phyloP scores from a whole-genome alignment of 2,888 invertebrate genomes.

The Dasysyrphus albostriatus region DNA sequence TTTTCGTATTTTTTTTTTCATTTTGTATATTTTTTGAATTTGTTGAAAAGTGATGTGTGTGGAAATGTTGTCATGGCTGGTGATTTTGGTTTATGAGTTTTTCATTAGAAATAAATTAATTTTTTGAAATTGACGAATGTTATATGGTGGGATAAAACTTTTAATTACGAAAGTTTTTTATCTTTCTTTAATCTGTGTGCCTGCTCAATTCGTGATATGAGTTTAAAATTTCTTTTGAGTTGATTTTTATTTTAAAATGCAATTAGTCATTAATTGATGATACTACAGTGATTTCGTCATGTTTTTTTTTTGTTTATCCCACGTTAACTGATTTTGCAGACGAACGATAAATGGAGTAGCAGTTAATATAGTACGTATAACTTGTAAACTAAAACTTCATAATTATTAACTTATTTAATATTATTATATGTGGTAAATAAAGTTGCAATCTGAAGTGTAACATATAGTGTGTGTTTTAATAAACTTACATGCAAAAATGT shows the following conservation, averaged over 20 bases:
- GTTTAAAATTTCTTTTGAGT: not conserved
- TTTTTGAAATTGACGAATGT: not conserved
- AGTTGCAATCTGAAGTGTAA: too few relatives aligned
- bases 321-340: not conserved
- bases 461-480: too few relatives aligned
- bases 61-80: constrained; percentile 28
- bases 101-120: not conserved
- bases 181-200: too few relatives aligned
- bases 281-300: not conserved
- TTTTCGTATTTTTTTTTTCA: not conserved
- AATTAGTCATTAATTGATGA: constrained; percentile 12
- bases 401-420: too few relatives aligned
- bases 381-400: too few relatives aligned
- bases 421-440: too few relatives aligned
- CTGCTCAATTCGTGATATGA: not conserved
- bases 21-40: not conserved
- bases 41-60: constrained; percentile 12
- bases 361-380: not conserved
- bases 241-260: not conserved
- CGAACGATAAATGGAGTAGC: not conserved
- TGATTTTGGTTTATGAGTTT: constrained; percentile 30
- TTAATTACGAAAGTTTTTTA: constrained; percentile 1
- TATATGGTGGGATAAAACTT: not conserved
- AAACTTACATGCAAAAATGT: too few relatives aligned
- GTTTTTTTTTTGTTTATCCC: not conserved